These are phyloP conservation scores for Ostrea denselamellosa DNA, from an alignment of 1,140 invertebrate species.

Conservation along the genomic window DNA sequence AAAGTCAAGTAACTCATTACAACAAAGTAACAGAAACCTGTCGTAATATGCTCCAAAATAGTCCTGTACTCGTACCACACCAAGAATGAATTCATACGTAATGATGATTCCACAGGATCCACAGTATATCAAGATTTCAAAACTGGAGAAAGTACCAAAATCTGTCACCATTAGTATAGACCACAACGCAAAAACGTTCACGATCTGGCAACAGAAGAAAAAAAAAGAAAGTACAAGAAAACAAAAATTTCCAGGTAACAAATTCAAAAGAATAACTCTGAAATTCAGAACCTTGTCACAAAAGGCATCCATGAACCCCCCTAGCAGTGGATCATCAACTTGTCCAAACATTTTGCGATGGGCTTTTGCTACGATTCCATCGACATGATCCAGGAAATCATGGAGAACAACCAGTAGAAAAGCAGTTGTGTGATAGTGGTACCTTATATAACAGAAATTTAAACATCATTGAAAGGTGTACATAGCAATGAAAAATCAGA, in stretches of 20 bases:
- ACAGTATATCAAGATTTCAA: constrained; percentile 59
- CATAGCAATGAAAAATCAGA: background rate
- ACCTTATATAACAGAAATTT: constrained; percentile 53
- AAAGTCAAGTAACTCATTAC: too few relatives aligned
- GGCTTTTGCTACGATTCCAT: constrained; percentile 74
- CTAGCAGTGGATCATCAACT: constrained; percentile 70
- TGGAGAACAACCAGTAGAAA: constrained; percentile 68
- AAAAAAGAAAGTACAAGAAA: background rate
- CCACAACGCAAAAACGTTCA: constrained; percentile 74
- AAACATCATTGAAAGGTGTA: background rate
- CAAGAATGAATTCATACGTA: constrained; percentile 71
- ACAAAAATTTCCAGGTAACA: background rate
- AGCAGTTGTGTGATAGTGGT: constrained; percentile 61
- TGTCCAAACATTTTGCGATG: constrained; percentile 68
- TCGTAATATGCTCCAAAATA: constrained; percentile 73
- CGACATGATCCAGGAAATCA: constrained; percentile 73
- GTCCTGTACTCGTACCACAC: constrained; percentile 75
- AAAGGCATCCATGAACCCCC: constrained; percentile 74
- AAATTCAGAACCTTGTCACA: constrained; percentile 68
- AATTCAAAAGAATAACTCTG: background rate
- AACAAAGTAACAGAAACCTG: constrained; percentile 56
- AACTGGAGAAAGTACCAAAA: constrained; percentile 63
- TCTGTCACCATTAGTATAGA: constrained; percentile 71
- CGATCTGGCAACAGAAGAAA: constrained; percentile 63
- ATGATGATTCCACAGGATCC: constrained; percentile 67